Evolutionary conservation across 2,113 vertebrate genomes (phyloP).

Genomic region (Eulemur macaco): DNA sequence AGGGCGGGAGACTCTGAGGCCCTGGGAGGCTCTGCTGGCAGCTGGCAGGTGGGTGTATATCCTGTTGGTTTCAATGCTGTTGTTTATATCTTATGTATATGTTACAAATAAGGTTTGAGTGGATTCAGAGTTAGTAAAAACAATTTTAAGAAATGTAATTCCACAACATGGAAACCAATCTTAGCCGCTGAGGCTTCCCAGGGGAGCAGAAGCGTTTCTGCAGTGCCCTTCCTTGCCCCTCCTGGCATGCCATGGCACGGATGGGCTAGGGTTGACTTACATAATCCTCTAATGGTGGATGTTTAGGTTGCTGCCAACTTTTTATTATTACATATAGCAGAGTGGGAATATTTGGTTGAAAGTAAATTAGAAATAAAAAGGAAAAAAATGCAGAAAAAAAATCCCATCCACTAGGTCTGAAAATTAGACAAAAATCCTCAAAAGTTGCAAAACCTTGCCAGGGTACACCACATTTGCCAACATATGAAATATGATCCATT

Average conservation of each 20-base stretch:
- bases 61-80: background rate
- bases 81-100: background rate
- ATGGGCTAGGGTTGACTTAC: background rate
- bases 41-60: background rate
- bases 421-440: background rate
- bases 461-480: accelerated
- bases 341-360: background rate
- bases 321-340: background rate
- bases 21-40: background rate
- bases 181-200: background rate
- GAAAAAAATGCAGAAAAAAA: background rate
- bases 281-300: background rate
- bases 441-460: background rate
- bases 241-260: accelerated
- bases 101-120: background rate
- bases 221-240: accelerated
- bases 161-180: background rate
- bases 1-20: background rate
- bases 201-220: accelerated
- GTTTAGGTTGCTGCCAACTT: background rate
- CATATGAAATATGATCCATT: accelerated
- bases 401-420: background rate
- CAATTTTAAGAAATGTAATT: background rate
- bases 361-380: slow-evolving; percentile 26
- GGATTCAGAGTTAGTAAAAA: background rate